These are phyloP conservation scores for Erpetoichthys calabaricus DNA, from an alignment of 2,797 vertebrate genomes.

Conservation along the genomic window DNA sequence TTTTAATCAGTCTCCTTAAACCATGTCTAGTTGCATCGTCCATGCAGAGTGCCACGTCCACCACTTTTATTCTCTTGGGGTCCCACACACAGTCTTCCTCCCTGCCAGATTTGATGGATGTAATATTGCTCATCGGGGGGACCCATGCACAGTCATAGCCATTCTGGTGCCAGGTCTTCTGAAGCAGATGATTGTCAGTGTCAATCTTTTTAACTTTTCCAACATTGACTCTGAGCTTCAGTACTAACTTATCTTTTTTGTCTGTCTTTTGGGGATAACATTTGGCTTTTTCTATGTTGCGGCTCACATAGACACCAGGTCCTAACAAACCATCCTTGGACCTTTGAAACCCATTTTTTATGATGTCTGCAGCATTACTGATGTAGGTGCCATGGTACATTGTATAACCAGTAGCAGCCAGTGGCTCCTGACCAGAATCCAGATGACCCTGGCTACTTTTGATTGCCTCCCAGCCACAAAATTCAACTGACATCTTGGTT, in stretches of 20 bases:
- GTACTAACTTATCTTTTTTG: slow-evolving; percentile 19
- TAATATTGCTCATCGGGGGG: slow-evolving; percentile 20
- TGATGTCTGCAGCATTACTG: slow-evolving; percentile 14
- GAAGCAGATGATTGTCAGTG: slow-evolving; percentile 22
- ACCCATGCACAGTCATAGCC: slow-evolving; percentile 29
- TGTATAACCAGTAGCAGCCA: slow-evolving; percentile 15
- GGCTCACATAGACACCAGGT: slow-evolving; percentile 27
- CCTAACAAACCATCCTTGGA: slow-evolving; percentile 26
- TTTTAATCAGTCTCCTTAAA: slow-evolving; percentile 15
- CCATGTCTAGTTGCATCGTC: slow-evolving; percentile 10
- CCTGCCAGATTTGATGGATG: slow-evolving; percentile 19
- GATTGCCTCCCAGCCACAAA: slow-evolving; percentile 23
- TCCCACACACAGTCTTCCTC: slow-evolving; percentile 35
- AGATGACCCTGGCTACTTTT: slow-evolving; percentile 14
- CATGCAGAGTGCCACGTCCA: slow-evolving; percentile 23
- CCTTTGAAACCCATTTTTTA: slow-evolving; percentile 18
- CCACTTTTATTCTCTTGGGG: slow-evolving; percentile 19
- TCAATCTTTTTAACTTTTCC: slow-evolving; percentile 32
- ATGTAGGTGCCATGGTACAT: slow-evolving; percentile 29
- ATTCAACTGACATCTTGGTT: slow-evolving; percentile 12
- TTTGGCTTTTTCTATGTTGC: slow-evolving; percentile 25
- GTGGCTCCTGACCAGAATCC: slow-evolving; percentile 10
- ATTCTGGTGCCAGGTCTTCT: slow-evolving; percentile 22
- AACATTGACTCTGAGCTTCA: slow-evolving; percentile 25
- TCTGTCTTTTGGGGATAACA: slow-evolving; percentile 22